A percentile compares a stretch with the other conserved stretches of the same genome.
phyloP scores from a whole-genome alignment of 2,797 vertebrate species.

The Ctenosaura bakeri region DNA sequence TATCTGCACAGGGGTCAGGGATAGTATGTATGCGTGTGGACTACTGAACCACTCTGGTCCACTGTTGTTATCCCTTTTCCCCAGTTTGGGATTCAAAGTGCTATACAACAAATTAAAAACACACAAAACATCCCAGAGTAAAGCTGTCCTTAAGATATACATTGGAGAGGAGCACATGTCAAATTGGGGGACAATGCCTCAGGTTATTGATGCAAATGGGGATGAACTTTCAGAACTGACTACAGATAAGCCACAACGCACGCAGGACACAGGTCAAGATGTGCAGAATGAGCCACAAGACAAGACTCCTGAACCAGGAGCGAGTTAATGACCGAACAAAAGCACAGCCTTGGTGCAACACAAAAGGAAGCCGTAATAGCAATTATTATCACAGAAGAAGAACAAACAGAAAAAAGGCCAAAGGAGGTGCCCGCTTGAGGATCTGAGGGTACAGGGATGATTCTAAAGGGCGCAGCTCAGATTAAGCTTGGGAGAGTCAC shows the following conservation, averaged over 20 bases:
- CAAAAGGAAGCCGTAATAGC: neutral
- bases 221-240: neutral
- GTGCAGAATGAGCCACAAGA: no score
- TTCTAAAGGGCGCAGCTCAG: neutral
- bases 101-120: no score
- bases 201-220: neutral
- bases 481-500: neutral
- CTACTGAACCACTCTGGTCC: neutral
- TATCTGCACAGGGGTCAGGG: accelerated
- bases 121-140: neutral
- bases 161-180: neutral
- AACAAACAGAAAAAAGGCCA: neutral
- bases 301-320: neutral
- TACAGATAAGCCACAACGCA: neutral
- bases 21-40: neutral
- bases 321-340: neutral
- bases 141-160: neutral
- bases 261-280: no score
- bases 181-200: neutral
- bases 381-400: neutral
- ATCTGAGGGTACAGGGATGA: neutral
- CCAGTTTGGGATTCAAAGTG: no score
- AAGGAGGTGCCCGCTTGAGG: neutral
- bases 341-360: neutral
- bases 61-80: neutral